phyloP scores from a whole-genome alignment of 1,140 invertebrate species.

The Caerostris darwini region DNA sequence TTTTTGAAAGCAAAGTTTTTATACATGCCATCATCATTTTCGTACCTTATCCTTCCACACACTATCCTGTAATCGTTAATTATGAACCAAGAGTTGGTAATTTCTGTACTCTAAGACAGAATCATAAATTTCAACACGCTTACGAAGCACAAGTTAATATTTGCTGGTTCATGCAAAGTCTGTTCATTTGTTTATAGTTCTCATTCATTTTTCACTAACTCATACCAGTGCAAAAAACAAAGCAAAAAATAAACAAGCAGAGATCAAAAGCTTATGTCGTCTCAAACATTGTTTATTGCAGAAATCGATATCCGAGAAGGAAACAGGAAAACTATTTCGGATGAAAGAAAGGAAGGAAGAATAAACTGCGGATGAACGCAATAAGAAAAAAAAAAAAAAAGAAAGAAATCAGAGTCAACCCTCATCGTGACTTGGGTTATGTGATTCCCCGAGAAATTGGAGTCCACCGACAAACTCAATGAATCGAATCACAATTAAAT shows the following conservation, averaged over 20 bases:
- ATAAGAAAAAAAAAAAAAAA: background rate
- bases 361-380: background rate
- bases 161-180: no score
- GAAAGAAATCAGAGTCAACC: background rate
- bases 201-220: no score
- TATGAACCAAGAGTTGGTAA: no score
- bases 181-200: no score
- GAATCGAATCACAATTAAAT: conserved; percentile 66
- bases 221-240: background rate
- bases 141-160: no score
- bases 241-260: no score
- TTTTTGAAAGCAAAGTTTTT: no score
- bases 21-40: no score
- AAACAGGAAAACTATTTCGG: conserved; percentile 25
- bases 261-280: conserved; percentile 44
- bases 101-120: no score
- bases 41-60: no score
- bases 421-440: background rate
- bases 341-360: background rate
- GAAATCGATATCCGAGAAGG: conserved; percentile 39
- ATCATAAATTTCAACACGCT: no score
- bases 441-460: background rate
- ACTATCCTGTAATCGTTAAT: no score
- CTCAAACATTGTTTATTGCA: conserved; percentile 38
- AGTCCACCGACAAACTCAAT: conserved; percentile 37